phyloP scores from a whole-genome alignment of 2,797 vertebrate species.

The Chaetodon trifasciatus region DNA sequence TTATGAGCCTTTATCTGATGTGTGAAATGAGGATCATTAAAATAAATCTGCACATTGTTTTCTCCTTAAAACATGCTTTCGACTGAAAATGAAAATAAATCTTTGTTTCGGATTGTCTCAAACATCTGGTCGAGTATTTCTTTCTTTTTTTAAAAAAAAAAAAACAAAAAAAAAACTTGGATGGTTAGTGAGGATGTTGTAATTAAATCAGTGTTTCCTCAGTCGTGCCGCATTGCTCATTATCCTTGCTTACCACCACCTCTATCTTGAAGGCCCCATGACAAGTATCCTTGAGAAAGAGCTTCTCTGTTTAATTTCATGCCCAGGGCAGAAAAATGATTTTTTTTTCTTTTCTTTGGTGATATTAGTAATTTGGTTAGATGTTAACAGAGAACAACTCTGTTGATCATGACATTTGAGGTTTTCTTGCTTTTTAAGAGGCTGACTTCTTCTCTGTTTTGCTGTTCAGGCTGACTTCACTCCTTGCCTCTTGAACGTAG shows the following conservation, averaged over 20 bases:
- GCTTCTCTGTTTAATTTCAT: constrained; percentile 60
- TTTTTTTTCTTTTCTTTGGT: too few relatives aligned
- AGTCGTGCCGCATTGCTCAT: constrained; percentile 57
- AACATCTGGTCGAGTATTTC: constrained; percentile 14
- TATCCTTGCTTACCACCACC: constrained; percentile 50
- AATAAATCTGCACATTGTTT: constrained; percentile 17
- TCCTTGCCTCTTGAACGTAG: constrained; percentile 34
- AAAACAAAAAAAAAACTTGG: too few relatives aligned
- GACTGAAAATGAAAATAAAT: not conserved
- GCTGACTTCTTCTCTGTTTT: constrained; percentile 25
- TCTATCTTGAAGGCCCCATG: constrained; percentile 52
- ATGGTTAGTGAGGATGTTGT: constrained; percentile 24
- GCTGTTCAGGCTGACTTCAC: constrained; percentile 28
- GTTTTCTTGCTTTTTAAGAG: constrained; percentile 32
- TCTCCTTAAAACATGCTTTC: constrained; percentile 5
- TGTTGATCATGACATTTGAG: constrained; percentile 56
- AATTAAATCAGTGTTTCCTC: constrained; percentile 52
- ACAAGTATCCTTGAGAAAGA: constrained; percentile 51
- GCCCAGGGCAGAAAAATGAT: constrained; percentile 13
- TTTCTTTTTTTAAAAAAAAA: constrained; percentile 19
- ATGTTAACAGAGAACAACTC: constrained; percentile 43
- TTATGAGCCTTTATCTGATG: not conserved
- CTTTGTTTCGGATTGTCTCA: not conserved
- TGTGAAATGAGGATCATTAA: constrained; percentile 1
- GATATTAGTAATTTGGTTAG: constrained; percentile 30